Conservation (phyloP, 2,113 vertebrate species). For the Caracal caracal region DNA sequence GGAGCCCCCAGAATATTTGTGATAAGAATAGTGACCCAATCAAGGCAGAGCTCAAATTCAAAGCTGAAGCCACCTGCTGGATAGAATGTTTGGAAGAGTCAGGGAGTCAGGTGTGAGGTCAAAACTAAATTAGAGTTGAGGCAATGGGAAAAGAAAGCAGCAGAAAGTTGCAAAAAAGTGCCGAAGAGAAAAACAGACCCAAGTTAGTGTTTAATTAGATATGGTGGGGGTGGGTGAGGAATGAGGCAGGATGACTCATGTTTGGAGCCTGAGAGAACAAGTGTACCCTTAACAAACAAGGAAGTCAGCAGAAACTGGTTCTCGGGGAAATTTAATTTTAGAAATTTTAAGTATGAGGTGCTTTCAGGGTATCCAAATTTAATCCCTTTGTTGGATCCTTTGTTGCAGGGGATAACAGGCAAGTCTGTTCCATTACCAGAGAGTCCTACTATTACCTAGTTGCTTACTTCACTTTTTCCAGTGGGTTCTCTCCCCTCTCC, state of each 20-base stretch:
- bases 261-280: constrained; percentile 45
- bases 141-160: neutral
- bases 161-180: constrained; percentile 27
- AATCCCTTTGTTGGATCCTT: neutral
- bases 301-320: constrained; percentile 60
- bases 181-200: neutral
- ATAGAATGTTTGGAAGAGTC: neutral
- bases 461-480: neutral
- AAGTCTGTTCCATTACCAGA: neutral
- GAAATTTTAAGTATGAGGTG: constrained; percentile 43
- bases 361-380: constrained; percentile 29
- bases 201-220: constrained; percentile 47
- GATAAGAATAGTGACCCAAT: neutral
- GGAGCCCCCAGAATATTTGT: neutral
- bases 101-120: neutral
- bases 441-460: neutral
- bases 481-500: neutral
- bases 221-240: constrained; percentile 18
- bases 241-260: constrained; percentile 48
- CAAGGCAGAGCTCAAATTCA: neutral
- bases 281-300: constrained; percentile 50
- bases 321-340: constrained; percentile 64
- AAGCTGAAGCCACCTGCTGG: neutral
- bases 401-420: neutral
- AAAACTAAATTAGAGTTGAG: constrained; percentile 11